These are phyloP conservation scores for Hippocampus barbouri DNA, from an alignment of 2,113 vertebrate genomes.

Conservation along the genomic window DNA sequence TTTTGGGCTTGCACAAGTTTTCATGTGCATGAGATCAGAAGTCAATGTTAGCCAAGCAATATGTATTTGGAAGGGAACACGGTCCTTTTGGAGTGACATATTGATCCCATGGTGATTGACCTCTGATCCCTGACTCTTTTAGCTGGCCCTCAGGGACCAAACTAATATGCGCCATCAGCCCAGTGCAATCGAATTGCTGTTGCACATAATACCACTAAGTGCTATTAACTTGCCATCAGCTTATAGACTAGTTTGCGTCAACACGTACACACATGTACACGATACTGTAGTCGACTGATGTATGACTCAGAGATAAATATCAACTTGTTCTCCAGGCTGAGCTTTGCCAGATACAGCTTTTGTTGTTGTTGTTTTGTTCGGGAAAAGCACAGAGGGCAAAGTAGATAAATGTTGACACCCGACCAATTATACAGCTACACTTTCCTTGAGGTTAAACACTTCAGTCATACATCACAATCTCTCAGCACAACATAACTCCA, in stretches of 20 bases:
- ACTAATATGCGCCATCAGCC: slow-evolving; percentile 58
- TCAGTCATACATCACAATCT: slow-evolving; percentile 46
- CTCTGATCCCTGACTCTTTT: slow-evolving; percentile 59
- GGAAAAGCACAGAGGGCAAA: slow-evolving; percentile 18
- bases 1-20: slow-evolving; percentile 15
- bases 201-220: slow-evolving; percentile 64
- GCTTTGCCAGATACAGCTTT: slow-evolving; percentile 14
- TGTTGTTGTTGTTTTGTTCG: slow-evolving; percentile 14
- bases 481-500: slow-evolving; percentile 43
- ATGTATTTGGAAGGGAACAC: slow-evolving; percentile 33
- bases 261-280: slow-evolving; percentile 29
- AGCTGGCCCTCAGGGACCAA: slow-evolving; percentile 51
- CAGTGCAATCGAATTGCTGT: slow-evolving; percentile 64
- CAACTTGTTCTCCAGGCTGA: slow-evolving; percentile 35
- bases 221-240: slow-evolving; percentile 67
- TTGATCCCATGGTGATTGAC: slow-evolving; percentile 66
- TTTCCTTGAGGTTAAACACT: slow-evolving; percentile 31
- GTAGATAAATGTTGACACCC: slow-evolving; percentile 34
- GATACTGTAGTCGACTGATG: slow-evolving; percentile 18
- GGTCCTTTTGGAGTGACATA: slow-evolving; percentile 48
- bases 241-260: slow-evolving; percentile 41
- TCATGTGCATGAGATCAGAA: slow-evolving; percentile 15
- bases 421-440: slow-evolving; percentile 53
- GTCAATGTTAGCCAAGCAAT: slow-evolving; percentile 12
- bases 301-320: slow-evolving; percentile 33